Base-by-base conservation (phyloP, 2,113 vertebrate species). In the Atractosteus spatula region DNA sequence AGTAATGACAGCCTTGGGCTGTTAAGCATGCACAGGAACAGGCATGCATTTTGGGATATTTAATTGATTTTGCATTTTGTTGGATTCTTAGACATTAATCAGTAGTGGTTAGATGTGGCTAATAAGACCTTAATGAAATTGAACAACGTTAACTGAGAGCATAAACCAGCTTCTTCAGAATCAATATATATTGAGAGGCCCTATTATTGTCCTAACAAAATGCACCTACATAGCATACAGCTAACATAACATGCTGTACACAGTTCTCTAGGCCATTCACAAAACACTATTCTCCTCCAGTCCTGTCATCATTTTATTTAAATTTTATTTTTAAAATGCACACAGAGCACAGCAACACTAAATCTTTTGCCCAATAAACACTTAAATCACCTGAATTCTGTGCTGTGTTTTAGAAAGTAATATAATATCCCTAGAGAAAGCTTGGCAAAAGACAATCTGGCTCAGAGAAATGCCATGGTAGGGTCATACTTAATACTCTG, bases 51-150 rank as follows among this genome's bases (percentile, higher is more conserved):
- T 56, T 10, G 41, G n/a, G 14, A 62, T 29, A 71, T 54, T 17
- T 41, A 45, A 78, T 77, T 44, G 76, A 82, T 78, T 82, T 67
- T 70, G 55, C 66, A 62, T 70, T 82, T 79, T 76, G 67, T 67
- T 68, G 72, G 72, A 76, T 77, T 80, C 76, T 69, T 75, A 63
- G 73, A 51, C 76, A 72, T 72, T 66, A 69, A 68, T 79, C 77
- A 74, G 72, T 65, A 70, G 47, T 68, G 69, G 70, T 76, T 67
- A 74, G 76, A 68, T 74, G 74, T 69, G 76, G 70, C 71, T 77
- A 78, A 78, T 76, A 71, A 57, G 68, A 73, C 73, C 81, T 72
- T 80, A 80, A 80, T 80, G 76, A 79, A 74, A 77, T 68, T 66
- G 75, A 74, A 76, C 75, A 76, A 51, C 70, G 69, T 77, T 80